These are phyloP conservation scores for Herpailurus yagouaroundi DNA, from an alignment of 2,113 vertebrate species.

Conservation along the genomic window DNA sequence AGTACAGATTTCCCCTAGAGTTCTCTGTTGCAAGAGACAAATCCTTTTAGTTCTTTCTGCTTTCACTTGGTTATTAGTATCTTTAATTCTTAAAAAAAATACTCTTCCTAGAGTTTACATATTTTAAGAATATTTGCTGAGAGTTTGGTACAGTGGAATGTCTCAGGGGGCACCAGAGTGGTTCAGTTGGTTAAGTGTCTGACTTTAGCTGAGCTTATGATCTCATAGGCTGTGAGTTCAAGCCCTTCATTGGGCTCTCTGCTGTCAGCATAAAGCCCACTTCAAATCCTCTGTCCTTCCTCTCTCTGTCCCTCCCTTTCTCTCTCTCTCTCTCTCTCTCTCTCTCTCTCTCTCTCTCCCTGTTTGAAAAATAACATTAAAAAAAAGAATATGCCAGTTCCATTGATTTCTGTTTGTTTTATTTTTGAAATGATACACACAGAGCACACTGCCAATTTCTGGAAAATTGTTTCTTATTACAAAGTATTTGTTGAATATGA, in stretches of 20 bases:
- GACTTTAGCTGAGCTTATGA: too few species aligned
- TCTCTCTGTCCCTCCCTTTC: too few species aligned
- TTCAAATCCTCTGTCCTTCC: too few species aligned
- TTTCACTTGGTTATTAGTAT: neutral
- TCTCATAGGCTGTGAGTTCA: too few species aligned
- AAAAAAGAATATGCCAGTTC: neutral
- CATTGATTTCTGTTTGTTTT: neutral
- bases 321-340: too few species aligned
- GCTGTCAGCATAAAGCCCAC: too few species aligned
- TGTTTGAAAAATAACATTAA: too few species aligned
- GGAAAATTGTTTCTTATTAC: neutral
- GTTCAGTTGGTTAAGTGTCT: too few species aligned
- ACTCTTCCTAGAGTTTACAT: neutral
- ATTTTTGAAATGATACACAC: neutral
- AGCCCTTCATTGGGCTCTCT: too few species aligned
- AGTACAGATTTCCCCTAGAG: neutral
- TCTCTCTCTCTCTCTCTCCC: too few species aligned
- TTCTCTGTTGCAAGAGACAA: neutral
- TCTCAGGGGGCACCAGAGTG: neutral
- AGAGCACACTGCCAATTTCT: neutral
- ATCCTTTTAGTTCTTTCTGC: accelerated
- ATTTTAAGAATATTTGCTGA: neutral
- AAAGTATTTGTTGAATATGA: neutral
- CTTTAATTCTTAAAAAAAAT: neutral
- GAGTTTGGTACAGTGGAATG: neutral